Conservation (phyloP, 2,888 invertebrate species). For the Drosophila rellima region DNA sequence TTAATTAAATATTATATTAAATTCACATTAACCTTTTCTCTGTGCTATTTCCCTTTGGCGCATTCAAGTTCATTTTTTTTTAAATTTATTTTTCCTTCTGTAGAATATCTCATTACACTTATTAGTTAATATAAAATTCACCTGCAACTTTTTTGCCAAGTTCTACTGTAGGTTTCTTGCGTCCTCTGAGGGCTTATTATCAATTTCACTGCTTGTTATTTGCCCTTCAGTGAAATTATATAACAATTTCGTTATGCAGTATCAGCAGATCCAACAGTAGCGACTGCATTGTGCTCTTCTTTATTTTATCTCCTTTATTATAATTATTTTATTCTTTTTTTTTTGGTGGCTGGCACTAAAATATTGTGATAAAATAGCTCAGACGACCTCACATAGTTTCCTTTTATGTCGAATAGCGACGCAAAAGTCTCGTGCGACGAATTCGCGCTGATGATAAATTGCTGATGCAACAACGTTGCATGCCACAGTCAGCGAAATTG, state of each 20-base stretch:
- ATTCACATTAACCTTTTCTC: neutral
- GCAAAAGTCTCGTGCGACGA: conserved; percentile 78
- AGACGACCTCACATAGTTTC: conserved; percentile 80
- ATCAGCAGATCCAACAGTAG: conserved; percentile 12
- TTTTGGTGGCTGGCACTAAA: conserved; percentile 70
- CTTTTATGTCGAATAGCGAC: conserved; percentile 71
- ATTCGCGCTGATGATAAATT: conserved; percentile 72
- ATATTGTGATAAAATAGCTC: conserved; percentile 60
- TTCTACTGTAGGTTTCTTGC: conserved; percentile 26
- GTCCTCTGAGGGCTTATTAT: conserved; percentile 58
- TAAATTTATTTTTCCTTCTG: neutral
- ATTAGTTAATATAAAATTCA: conserved; percentile 27
- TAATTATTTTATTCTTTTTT: conserved; percentile 7
- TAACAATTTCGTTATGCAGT: conserved; percentile 64
- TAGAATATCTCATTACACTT: conserved; percentile 15
- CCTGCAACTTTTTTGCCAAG: conserved; percentile 19
- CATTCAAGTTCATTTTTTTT: conserved; percentile 9
- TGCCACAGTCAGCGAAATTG: conserved; percentile 75
- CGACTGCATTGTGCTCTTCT: conserved; percentile 47
- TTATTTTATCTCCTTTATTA: conserved; percentile 14
- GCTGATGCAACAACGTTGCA: conserved; percentile 77
- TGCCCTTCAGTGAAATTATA: conserved; percentile 55
- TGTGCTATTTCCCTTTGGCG: neutral
- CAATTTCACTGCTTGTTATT: conserved; percentile 62
- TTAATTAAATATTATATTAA: neutral